A percentile compares a stretch with the other conserved stretches of the same genome.
Conservation (phyloP, 2,888 invertebrate species). For the Peribatodes rhomboidaria region DNA sequence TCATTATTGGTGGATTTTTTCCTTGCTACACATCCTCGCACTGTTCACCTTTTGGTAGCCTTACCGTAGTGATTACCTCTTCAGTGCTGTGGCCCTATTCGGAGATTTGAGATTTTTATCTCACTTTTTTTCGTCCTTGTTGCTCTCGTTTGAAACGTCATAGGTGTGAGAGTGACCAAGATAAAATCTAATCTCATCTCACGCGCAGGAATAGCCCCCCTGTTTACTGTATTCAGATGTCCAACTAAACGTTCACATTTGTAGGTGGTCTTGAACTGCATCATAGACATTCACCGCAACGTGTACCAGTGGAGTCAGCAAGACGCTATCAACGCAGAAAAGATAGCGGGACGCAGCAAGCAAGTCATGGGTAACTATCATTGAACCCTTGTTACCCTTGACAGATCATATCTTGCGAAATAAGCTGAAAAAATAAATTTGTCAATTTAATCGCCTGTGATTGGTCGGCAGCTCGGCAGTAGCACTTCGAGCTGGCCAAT, state of each 20-base stretch:
- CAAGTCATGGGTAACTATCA: slow-evolving; percentile 23
- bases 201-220: no score
- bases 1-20: no score
- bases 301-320: slow-evolving; percentile 94
- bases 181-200: no score
- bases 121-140: no score
- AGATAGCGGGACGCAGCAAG: slow-evolving; percentile 40
- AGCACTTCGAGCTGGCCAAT: not conserved
- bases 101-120: no score
- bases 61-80: no score
- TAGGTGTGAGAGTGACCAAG: no score
- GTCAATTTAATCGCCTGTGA: not conserved
- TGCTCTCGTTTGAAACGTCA: no score
- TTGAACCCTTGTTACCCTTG: not conserved
- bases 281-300: slow-evolving; percentile 90
- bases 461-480: no score
- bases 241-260: slow-evolving; percentile 6
- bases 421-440: not conserved
- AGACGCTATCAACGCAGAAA: slow-evolving; percentile 73
- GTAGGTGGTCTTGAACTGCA: slow-evolving; percentile 85
- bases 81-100: no score
- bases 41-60: no score
- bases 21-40: no score
- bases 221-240: not conserved
- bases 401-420: not conserved